These are phyloP conservation scores for Amorpha juglandis DNA, from an alignment of 2,888 invertebrate species.

Conservation along the genomic window DNA sequence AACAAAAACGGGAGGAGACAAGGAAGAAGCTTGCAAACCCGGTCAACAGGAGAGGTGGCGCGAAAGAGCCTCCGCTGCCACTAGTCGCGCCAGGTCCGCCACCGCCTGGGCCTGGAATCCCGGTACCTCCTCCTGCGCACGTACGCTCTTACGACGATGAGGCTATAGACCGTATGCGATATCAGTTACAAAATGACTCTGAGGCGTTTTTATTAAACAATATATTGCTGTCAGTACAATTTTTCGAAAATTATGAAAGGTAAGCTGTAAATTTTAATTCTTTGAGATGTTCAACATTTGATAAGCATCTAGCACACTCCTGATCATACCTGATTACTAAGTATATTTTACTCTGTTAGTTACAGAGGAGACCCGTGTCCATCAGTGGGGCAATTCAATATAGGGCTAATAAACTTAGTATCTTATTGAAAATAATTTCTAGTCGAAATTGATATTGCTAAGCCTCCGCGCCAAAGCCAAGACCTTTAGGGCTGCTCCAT, in stretches of 20 bases:
- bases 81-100: constrained; percentile 46
- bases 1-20: constrained; percentile 63
- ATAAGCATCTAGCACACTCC: background rate
- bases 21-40: constrained; percentile 59
- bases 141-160: constrained; percentile 79
- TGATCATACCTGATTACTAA: background rate
- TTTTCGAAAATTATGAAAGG: constrained; percentile 91
- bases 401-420: too few relatives aligned
- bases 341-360: background rate
- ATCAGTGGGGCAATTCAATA: too few relatives aligned
- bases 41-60: constrained; percentile 53
- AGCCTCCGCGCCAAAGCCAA: too few relatives aligned
- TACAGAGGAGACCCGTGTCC: too few relatives aligned
- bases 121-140: constrained; percentile 59
- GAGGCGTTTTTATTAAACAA: constrained; percentile 91
- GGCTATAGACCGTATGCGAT: constrained; percentile 82
- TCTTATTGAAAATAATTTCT: too few relatives aligned
- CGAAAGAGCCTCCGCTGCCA: constrained; percentile 55
- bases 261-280: constrained; percentile 49
- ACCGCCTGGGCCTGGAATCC: constrained; percentile 40
- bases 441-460: too few relatives aligned
- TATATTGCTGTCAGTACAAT: constrained; percentile 89
- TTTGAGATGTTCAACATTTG: background rate
- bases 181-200: constrained; percentile 85
- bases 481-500: too few relatives aligned